Evolutionary conservation across 2,888 invertebrate species (phyloP), one percentile per base, ranked within the genome.

Genomic region (Chydorus sphaericus): DNA sequence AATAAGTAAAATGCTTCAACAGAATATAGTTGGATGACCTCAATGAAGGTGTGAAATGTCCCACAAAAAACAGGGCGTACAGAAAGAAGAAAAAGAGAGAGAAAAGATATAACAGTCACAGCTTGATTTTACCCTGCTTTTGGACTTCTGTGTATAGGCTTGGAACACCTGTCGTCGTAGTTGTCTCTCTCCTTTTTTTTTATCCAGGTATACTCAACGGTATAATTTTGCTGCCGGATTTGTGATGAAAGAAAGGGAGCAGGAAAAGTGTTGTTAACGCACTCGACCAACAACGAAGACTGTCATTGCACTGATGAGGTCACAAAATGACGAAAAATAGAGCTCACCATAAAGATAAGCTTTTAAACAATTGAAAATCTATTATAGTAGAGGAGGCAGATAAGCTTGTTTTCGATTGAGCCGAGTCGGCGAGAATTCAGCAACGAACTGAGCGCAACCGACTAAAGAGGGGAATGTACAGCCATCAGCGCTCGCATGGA

Each of bases 161-260:
- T 20, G 44, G 44, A 44, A 44, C 44, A 44, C 44, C 44, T 44
- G 44, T 44, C 44, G 44, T n/a, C n/a, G n/a, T n/a, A n/a, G n/a
- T n/a, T n/a, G n/a, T n/a, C n/a, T n/a, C n/a, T n/a, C n/a, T n/a
- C n/a, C n/a, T n/a, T n/a, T n/a, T n/a, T n/a, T n/a, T n/a, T n/a
- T n/a, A n/a, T n/a, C n/a, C n/a, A n/a, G n/a, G n/a, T n/a, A n/a
- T n/a, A n/a, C n/a, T n/a, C n/a, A n/a, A n/a, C n/a, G n/a, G n/a
- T n/a, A n/a, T n/a, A n/a, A n/a, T n/a, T n/a, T n/a, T n/a, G n/a
- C n/a, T 33, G 33, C 8, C 33, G 33, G 14, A 33, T 10, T 14
- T 33, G 10, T 44, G 18, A 26, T 23, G 44, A 44, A 23, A 18
- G 20, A 44, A 26, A 39, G 8, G 7, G 38, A n/a, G 38, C 18